Evolutionary conservation across 2,113 vertebrate species (phyloP).

Genomic region (Dipodomys spectabilis): DNA sequence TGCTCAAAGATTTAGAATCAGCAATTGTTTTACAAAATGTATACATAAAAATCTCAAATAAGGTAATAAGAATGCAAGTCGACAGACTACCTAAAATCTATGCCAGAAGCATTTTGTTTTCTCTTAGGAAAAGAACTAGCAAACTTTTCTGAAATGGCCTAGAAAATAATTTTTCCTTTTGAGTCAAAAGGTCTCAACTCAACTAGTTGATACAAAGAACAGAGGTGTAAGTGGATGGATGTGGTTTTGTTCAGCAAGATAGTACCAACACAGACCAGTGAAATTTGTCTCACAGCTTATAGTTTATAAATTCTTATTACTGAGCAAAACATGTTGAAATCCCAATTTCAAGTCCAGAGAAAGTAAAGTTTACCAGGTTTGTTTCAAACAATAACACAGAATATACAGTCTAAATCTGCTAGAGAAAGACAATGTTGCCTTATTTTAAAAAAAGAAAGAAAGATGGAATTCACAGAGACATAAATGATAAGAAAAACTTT

Average conservation of each 20-base stretch:
- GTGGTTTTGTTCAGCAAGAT: neutral
- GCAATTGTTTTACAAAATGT: neutral
- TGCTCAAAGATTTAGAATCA: constrained; percentile 27
- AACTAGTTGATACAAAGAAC: neutral
- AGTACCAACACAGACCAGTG: neutral
- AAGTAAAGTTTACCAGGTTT: neutral
- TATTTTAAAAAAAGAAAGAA: neutral
- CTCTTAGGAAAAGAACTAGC: neutral
- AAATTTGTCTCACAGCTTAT: neutral
- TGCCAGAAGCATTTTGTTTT: constrained; percentile 11
- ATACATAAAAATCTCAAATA: constrained; percentile 1
- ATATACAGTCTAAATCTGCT: neutral
- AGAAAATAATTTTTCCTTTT: neutral
- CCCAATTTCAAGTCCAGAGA: constrained; percentile 17
- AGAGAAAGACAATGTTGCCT: neutral
- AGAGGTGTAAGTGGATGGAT: neutral
- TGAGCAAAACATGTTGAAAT: neutral
- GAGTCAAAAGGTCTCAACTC: neutral
- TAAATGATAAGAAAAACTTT: neutral
- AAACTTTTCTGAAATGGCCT: neutral
- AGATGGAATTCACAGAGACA: neutral
- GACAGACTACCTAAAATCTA: neutral
- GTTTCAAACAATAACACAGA: constrained; percentile 19
- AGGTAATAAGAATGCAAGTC: neutral
- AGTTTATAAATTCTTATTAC: neutral